phyloP scores from a whole-genome alignment of 2,888 invertebrate genomes.

The Coleophora flavipennella region DNA sequence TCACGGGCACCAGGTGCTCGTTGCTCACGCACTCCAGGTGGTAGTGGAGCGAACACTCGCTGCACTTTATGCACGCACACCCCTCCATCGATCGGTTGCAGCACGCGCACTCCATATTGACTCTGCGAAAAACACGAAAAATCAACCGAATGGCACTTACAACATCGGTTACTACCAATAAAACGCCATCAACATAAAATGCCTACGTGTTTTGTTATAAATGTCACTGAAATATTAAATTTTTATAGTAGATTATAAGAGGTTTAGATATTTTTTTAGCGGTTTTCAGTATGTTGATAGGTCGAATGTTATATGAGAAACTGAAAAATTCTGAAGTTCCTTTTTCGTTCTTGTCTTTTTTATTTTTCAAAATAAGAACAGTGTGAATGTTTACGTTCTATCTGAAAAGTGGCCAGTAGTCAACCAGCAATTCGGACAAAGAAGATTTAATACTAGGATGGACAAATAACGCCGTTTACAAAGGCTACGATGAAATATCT shows the following conservation, averaged over 20 bases:
- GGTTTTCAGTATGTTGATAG: slow-evolving; percentile 24
- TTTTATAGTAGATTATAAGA: slow-evolving; percentile 18
- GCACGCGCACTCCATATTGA: slow-evolving; percentile 46
- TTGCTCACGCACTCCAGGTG: slow-evolving; percentile 51
- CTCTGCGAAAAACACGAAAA: no score
- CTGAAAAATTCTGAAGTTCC: neutral
- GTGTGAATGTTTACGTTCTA: neutral
- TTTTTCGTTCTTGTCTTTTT: neutral
- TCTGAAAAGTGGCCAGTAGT: neutral
- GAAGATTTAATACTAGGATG: no score
- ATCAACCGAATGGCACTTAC: no score
- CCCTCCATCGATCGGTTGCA: slow-evolving; percentile 51
- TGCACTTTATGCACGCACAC: slow-evolving; percentile 52
- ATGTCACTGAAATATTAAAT: slow-evolving; percentile 11
- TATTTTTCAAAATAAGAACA: slow-evolving; percentile 1
- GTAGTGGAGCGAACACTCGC: slow-evolving; percentile 45
- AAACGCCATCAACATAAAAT: neutral
- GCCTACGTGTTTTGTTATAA: neutral
- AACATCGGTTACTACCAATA: no score
- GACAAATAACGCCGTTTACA: no score
- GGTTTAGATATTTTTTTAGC: slow-evolving; percentile 30
- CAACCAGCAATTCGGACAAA: no score
- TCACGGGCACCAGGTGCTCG: slow-evolving; percentile 36
- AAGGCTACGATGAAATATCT: no score
- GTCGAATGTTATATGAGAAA: slow-evolving; percentile 22